A percentile compares a stretch with the other conserved stretches of the same genome.
These are phyloP conservation scores for Allacma fusca DNA, from an alignment of 2,888 invertebrate species.

Conservation along the genomic window DNA sequence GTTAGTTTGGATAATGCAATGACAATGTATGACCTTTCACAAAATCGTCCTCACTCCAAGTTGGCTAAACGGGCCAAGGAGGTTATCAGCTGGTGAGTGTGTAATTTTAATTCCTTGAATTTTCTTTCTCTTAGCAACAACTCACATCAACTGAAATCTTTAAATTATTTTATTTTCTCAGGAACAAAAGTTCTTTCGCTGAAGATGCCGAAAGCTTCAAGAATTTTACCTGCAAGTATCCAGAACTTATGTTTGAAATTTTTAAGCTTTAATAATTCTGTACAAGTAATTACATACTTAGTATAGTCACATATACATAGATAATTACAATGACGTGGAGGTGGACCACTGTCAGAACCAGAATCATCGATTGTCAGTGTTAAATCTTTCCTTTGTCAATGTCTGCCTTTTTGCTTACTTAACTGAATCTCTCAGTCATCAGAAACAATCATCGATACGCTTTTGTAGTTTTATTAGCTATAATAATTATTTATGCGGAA, in stretches of 20 bases:
- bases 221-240: slow-evolving; percentile 51
- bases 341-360: too few relatives aligned
- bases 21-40: slow-evolving; percentile 54
- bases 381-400: too few relatives aligned
- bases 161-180: slow-evolving; percentile 37
- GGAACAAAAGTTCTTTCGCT: slow-evolving; percentile 54
- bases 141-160: not conserved
- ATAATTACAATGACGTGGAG: too few relatives aligned
- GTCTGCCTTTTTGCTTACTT: too few relatives aligned
- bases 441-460: too few relatives aligned
- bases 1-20: slow-evolving; percentile 48
- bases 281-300: not conserved
- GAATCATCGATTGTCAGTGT: too few relatives aligned
- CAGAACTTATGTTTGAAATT: slow-evolving; percentile 52
- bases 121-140: not conserved
- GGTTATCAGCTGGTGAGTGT: slow-evolving; percentile 51
- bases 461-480: too few relatives aligned
- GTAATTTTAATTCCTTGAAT: not conserved
- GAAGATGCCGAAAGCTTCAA: slow-evolving; percentile 49
- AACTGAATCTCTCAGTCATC: too few relatives aligned
- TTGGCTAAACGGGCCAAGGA: slow-evolving; percentile 51
- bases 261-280: slow-evolving; percentile 43
- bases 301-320: not conserved
- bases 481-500: too few relatives aligned
- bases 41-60: slow-evolving; percentile 29